A percentile compares a stretch with the other conserved stretches of the same genome.
These are phyloP conservation scores for Manduca sexta DNA, from an alignment of 1,140 invertebrate genomes.

Conservation along the genomic window DNA sequence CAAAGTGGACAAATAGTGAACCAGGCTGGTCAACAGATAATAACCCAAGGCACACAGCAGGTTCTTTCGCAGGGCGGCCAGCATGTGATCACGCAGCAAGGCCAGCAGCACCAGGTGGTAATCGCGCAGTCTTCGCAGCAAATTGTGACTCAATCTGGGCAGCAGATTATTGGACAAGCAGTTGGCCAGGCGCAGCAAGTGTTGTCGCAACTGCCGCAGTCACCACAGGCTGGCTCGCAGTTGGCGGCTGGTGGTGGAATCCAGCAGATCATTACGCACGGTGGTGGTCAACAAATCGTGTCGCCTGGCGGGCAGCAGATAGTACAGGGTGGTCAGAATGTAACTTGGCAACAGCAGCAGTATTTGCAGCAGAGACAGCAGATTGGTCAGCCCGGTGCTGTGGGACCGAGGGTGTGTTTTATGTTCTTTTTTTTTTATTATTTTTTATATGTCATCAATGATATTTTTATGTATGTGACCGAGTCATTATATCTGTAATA, in stretches of 20 bases:
- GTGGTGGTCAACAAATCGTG: conserved; percentile 63
- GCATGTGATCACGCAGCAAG: conserved; percentile 66
- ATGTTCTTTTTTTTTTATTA: no score
- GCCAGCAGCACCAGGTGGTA: conserved; percentile 62
- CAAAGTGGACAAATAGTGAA: conserved; percentile 63
- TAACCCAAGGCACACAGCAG: conserved; percentile 56
- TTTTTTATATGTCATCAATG: no score
- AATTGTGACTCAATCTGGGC: conserved; percentile 55
- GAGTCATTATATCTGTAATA: no score
- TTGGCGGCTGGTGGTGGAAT: conserved; percentile 39
- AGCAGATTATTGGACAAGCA: conserved; percentile 59
- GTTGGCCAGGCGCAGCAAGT: conserved; percentile 60
- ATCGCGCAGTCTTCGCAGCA: conserved; percentile 61
- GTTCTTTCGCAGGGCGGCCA: conserved; percentile 61
- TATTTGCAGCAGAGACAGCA: conserved; percentile 63
- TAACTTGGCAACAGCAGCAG: conserved; percentile 64
- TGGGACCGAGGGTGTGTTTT: conserved; percentile 58
- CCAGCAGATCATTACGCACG: conserved; percentile 62
- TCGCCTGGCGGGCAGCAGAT: conserved; percentile 63
- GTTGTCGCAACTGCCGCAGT: conserved; percentile 56
- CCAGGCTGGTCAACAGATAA: conserved; percentile 60
- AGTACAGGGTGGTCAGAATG: conserved; percentile 60
- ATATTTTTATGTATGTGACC: no score
- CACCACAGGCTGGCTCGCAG: conserved; percentile 49
- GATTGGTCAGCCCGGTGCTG: conserved; percentile 56